These are phyloP conservation scores for Myotis lucifugus DNA, from an alignment of 2,113 vertebrate species.

Conservation along the genomic window DNA sequence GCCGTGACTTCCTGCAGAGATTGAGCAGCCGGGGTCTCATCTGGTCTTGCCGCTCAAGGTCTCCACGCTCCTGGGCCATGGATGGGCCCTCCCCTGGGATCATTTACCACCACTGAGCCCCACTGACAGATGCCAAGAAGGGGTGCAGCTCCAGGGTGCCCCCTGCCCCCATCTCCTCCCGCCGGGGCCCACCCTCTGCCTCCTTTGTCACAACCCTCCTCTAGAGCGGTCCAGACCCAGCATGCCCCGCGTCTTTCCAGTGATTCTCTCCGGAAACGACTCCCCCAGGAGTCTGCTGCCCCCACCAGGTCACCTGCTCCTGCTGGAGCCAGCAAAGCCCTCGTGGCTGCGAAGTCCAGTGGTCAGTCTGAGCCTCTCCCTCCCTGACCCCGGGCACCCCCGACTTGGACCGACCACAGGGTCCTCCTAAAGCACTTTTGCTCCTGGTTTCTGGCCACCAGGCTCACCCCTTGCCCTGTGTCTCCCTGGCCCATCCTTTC, in stretches of 20 bases:
- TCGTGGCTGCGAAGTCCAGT: fast-evolving
- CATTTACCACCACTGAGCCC: background rate
- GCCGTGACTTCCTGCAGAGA: background rate
- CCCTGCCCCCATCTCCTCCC: no score
- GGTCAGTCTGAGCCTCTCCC: no score
- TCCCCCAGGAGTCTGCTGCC: background rate
- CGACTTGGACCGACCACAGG: fast-evolving
- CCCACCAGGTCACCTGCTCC: background rate
- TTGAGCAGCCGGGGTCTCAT: fast-evolving
- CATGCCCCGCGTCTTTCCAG: background rate
- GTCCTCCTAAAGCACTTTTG: no score
- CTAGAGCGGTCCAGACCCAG: fast-evolving
- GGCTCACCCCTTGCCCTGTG: background rate
- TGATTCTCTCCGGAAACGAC: no score
- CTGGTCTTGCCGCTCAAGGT: background rate
- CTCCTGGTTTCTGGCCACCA: background rate
- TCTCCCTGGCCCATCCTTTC: background rate
- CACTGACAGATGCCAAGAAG: background rate
- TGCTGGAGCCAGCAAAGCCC: background rate
- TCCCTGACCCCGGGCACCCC: fast-evolving
- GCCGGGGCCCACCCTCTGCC: fast-evolving
- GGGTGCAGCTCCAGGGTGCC: fast-evolving
- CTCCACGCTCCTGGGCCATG: fast-evolving
- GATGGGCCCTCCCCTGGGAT: fast-evolving
- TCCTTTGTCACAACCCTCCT: background rate